A percentile compares a stretch with the other conserved stretches of the same genome.
These are phyloP conservation scores for Brachyalestes nurse DNA, from an alignment of 2,797 vertebrate species.

Conservation along the genomic window DNA sequence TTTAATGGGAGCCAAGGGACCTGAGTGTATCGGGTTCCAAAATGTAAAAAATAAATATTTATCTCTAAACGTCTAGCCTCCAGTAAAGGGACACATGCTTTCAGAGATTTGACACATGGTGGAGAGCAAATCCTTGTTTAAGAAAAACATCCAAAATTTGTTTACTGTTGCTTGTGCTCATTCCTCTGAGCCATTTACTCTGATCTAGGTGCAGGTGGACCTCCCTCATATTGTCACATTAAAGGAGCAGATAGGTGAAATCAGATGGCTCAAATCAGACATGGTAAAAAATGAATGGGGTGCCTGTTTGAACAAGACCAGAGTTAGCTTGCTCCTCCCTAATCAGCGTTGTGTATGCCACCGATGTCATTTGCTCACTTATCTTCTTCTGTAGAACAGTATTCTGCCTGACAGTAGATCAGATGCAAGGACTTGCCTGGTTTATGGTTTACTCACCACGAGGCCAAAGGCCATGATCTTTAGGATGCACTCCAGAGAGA, in stretches of 20 bases:
- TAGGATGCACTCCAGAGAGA: conserved; percentile 95
- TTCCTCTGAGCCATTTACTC: background rate
- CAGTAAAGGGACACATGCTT: conserved; percentile 13
- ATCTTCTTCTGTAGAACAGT: too few species aligned
- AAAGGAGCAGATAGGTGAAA: background rate
- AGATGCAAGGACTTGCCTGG: too few species aligned
- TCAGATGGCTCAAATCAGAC: too few species aligned
- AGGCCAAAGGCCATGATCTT: conserved; percentile 97
- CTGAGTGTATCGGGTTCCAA: background rate
- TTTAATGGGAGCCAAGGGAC: conserved; percentile 24
- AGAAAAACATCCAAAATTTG: conserved; percentile 3
- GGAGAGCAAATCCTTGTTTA: background rate
- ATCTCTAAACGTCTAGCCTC: conserved; percentile 22
- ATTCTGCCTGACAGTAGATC: too few species aligned
- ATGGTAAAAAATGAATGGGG: too few species aligned
- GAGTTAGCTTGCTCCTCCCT: too few species aligned
- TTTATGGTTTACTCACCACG: conserved; percentile 80
- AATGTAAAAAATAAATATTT: conserved; percentile 23
- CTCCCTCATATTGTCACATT: too few species aligned
- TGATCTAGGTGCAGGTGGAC: background rate
- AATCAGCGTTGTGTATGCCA: too few species aligned
- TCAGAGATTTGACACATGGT: background rate
- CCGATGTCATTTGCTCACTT: too few species aligned
- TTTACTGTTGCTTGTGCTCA: background rate
- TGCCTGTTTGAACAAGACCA: too few species aligned